phyloP scores from a whole-genome alignment of 2,888 invertebrate genomes.

The Agonum fuliginosum region DNA sequence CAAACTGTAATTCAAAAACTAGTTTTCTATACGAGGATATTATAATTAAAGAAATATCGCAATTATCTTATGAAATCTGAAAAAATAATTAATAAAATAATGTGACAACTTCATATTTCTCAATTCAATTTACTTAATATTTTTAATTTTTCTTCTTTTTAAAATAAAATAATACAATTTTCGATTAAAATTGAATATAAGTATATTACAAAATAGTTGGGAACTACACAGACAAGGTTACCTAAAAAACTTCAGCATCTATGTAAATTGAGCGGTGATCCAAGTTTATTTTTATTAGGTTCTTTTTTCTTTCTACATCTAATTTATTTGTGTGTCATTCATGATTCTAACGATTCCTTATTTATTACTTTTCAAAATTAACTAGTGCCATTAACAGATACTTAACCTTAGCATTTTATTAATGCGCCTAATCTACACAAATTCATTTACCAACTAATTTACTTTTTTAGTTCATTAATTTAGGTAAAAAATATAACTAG shows the following conservation, averaged over 20 bases:
- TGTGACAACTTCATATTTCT: no score
- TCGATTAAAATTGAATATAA: no score
- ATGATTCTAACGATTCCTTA: constrained; percentile 10
- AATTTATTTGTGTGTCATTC: constrained; percentile 32
- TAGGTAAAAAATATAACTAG: background rate
- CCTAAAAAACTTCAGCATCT: constrained; percentile 6
- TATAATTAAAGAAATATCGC: no score
- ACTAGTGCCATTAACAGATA: constrained; percentile 22
- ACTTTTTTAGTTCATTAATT: constrained; percentile 22
- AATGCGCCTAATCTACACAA: background rate
- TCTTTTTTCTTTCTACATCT: constrained; percentile 27
- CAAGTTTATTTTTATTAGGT: constrained; percentile 36
- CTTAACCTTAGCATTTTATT: constrained; percentile 41
- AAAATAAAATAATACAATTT: no score
- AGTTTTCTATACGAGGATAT: no score
- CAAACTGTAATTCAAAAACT: no score
- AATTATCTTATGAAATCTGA: no score
- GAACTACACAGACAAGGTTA: constrained; percentile 26
- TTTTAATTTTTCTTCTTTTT: no score
- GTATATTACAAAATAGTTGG: no score
- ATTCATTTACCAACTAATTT: constrained; percentile 22
- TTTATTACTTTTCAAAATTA: constrained; percentile 39
- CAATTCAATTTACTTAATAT: no score
- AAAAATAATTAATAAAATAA: no score
- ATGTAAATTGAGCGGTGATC: constrained; percentile 53